phyloP scores from a whole-genome alignment of 2,797 vertebrate genomes.

The Phaenicophaeus curvirostris region DNA sequence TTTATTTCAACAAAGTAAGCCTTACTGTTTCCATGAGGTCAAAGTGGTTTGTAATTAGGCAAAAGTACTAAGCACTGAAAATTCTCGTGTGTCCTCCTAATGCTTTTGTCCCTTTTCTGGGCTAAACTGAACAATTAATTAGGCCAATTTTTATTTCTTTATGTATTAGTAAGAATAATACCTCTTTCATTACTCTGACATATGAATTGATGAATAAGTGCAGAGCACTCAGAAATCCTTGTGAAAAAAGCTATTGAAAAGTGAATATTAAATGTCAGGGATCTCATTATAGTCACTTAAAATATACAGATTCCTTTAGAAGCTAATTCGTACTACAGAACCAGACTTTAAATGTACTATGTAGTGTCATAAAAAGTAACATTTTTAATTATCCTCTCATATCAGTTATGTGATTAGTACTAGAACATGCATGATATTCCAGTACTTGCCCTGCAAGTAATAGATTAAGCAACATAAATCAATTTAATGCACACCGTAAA shows the following conservation, averaged over 20 bases:
- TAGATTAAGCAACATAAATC: background rate
- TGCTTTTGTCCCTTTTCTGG: background rate
- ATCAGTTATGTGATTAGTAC: background rate
- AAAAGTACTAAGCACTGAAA: background rate
- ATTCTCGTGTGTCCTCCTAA: background rate
- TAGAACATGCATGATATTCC: background rate
- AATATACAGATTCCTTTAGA: background rate
- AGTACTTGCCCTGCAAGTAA: background rate
- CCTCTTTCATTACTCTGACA: background rate
- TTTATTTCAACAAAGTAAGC: background rate
- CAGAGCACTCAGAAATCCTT: background rate
- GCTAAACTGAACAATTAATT: background rate
- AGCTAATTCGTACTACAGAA: background rate
- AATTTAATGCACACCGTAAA: background rate
- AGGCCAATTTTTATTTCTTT: background rate
- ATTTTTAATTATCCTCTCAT: background rate
- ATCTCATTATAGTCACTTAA: background rate
- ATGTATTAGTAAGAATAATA: background rate
- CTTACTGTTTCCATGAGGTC: background rate
- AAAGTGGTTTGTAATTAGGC: background rate
- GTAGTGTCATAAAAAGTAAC: background rate
- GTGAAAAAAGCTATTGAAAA: background rate
- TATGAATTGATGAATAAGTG: background rate
- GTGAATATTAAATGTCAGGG: background rate
- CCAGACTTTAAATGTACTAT: background rate